These are phyloP conservation scores for Spilarctia lutea DNA, from an alignment of 2,888 invertebrate species.

Conservation along the genomic window DNA sequence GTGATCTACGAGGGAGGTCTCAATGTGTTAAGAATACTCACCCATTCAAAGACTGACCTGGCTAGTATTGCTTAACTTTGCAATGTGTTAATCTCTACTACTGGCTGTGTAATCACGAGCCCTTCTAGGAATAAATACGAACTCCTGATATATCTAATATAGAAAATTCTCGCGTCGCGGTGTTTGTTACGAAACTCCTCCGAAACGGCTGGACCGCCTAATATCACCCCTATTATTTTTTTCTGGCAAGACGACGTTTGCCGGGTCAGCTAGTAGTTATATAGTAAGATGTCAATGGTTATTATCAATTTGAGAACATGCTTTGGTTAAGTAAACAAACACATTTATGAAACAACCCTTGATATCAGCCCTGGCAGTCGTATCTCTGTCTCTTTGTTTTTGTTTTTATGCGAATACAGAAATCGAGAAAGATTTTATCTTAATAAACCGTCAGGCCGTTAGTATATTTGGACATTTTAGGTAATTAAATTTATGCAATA, in stretches of 20 bases:
- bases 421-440: conserved; percentile 2
- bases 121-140: background rate
- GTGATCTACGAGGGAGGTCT: too few relatives aligned
- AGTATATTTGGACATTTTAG: background rate
- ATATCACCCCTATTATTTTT: too few relatives aligned
- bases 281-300: background rate
- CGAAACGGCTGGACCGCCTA: too few relatives aligned
- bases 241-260: too few relatives aligned
- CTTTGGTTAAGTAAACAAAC: conserved; percentile 22
- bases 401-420: conserved; percentile 7
- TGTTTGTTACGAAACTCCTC: too few relatives aligned
- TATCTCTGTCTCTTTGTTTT: conserved; percentile 14
- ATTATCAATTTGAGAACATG: conserved; percentile 7
- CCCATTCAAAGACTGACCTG: too few relatives aligned
- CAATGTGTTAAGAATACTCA: too few relatives aligned
- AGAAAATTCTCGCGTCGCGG: too few relatives aligned
- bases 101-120: too few relatives aligned
- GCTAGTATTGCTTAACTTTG: too few relatives aligned
- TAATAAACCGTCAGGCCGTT: background rate
- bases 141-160: background rate
- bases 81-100: too few relatives aligned
- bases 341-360: conserved; percentile 15
- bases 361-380: conserved; percentile 22
- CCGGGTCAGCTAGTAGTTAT: too few relatives aligned
- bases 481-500: background rate